Base-by-base conservation (phyloP, 1,140 invertebrate genomes). In the Drosophila suzukii region DNA sequence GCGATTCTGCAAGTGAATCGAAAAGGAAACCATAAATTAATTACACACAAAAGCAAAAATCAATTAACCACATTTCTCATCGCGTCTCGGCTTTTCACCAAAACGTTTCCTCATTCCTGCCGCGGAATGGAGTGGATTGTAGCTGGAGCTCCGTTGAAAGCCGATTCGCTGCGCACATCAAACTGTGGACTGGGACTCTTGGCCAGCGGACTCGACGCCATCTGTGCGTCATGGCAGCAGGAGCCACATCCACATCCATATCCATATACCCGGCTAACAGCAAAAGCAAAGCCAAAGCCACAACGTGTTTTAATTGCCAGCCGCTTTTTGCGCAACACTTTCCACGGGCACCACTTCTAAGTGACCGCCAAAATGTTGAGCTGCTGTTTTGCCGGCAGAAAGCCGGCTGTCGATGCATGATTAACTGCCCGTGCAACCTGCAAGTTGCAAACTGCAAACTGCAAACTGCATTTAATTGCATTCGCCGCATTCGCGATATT, bases 221-320 rank as follows among this genome's bases (percentile, higher is more conserved):
- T 89, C 80, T 89, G 80, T 89, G 80, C 70, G 85, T 86, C 82
- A 89, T 89, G 67, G 38, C 58, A 24, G 54, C 65, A 36, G 41
- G 54, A 60, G 38, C 43, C 36, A 43, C 39, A 67, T 58, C 67
- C 63, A 36, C 38, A 44, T 24, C 47, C 67, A 63, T 58, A 71
- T 75, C 73, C 54, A 43, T 41, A 60, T 50, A 46, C 50, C 43
- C 71, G 55, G 60, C 47, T 32, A 38, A 55, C 51, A 51, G 27
- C 53, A 61, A 70, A 56, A 75, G 56, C 49, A 46, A 24, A 34
- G 65, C 46, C 36, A 39, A 30, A 51, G 65, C 60, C 65, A 53
- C 83, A 77, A 89, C 84, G 78, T 89, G 84, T 88, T 88, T 88
- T 88, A 88, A 88, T 88, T 89, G 84, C 84, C 81, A 83, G 78